Evolutionary conservation across 2,113 vertebrate genomes (phyloP).

Genomic region (Argyrosomus japonicus): DNA sequence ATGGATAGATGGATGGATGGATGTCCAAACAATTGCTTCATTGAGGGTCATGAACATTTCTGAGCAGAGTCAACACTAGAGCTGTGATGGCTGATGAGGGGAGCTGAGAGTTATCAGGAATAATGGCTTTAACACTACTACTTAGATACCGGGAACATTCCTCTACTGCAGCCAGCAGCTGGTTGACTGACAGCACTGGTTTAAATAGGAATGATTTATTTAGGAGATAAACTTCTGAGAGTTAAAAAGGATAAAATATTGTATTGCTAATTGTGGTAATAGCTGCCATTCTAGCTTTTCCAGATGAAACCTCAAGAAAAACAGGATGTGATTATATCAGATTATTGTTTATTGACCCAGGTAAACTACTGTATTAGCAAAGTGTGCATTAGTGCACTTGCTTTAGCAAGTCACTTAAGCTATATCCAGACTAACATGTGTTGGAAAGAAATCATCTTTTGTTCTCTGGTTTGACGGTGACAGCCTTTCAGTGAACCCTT

Average conservation of each 20-base stretch:
- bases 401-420: background rate
- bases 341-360: conserved; percentile 26
- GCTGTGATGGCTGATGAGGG: conserved; percentile 64
- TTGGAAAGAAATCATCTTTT: background rate
- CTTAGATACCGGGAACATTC: conserved; percentile 56
- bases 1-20: conserved; percentile 66
- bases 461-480: background rate
- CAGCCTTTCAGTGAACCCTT: background rate
- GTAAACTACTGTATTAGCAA: conserved; percentile 8
- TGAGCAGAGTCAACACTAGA: conserved; percentile 69
- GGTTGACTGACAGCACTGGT: conserved; percentile 28
- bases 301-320: background rate
- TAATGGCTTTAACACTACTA: conserved; percentile 66
- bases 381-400: background rate
- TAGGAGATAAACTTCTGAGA: background rate
- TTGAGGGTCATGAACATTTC: conserved; percentile 71
- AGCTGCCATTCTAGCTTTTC: background rate
- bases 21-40: conserved; percentile 77
- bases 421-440: background rate
- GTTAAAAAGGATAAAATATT: background rate
- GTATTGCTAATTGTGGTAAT: background rate
- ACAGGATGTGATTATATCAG: background rate
- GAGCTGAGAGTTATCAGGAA: conserved; percentile 65
- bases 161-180: conserved; percentile 39
- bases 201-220: background rate